A percentile compares a stretch with the other conserved stretches of the same genome.
Conservation (phyloP, 1,140 invertebrate species). For the Gonioctena quinquepunctata region DNA sequence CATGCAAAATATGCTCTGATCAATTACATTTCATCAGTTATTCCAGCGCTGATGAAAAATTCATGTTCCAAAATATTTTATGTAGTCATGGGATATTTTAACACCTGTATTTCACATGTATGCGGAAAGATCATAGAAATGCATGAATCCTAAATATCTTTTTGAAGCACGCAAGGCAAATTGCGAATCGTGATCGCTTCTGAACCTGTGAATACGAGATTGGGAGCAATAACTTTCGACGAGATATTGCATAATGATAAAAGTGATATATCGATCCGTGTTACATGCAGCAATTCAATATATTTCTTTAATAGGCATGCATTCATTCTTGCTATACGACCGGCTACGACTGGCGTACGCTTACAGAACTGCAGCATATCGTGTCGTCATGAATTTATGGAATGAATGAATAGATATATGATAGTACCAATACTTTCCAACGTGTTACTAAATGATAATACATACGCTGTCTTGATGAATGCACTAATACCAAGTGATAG, state of each 20-base stretch:
- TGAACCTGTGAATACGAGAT: background rate
- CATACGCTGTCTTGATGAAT: too few species aligned
- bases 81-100: too few species aligned
- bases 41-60: too few species aligned
- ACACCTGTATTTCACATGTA: too few species aligned
- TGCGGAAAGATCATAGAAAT: too few species aligned
- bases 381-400: background rate
- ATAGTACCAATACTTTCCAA: background rate
- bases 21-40: too few species aligned
- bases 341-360: background rate
- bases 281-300: background rate
- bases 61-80: too few species aligned
- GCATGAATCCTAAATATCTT: background rate
- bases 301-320: background rate
- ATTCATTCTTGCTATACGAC: background rate
- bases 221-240: background rate
- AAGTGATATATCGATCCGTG: background rate
- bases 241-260: background rate
- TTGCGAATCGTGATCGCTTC: background rate
- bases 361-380: background rate
- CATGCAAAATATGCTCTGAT: too few species aligned
- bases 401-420: background rate
- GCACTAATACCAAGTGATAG: too few species aligned
- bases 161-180: background rate
- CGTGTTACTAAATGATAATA: too few species aligned